phyloP scores from a whole-genome alignment of 2,888 invertebrate species.

The Macrosiphum euphorbiae region DNA sequence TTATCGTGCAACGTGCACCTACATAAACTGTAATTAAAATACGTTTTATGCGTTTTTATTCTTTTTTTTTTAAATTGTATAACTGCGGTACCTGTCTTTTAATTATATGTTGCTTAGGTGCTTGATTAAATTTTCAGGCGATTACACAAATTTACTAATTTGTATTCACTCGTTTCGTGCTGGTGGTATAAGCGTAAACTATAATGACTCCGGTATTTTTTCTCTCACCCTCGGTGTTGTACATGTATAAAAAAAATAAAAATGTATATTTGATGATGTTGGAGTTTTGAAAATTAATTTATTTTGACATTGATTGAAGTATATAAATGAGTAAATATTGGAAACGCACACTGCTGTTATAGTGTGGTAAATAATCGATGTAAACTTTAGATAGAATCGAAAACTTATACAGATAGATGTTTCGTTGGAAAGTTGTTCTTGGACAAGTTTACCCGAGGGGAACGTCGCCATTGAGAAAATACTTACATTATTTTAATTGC shows the following conservation, averaged over 20 bases:
- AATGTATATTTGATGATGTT: neutral
- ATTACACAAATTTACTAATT: constrained; percentile 23
- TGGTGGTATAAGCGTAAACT: neutral
- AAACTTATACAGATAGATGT: constrained; percentile 30
- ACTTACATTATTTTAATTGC: constrained; percentile 46
- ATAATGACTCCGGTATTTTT: neutral
- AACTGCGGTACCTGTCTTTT: constrained; percentile 4
- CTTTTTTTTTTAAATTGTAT: neutral
- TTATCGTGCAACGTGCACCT: neutral
- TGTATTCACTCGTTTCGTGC: neutral
- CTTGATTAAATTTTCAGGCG: constrained; percentile 15
- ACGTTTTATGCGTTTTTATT: neutral
- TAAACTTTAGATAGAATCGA: constrained; percentile 26
- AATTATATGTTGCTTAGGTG: neutral
- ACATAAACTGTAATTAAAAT: constrained; percentile 15
- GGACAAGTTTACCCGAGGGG: constrained; percentile 33
- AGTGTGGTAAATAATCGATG: neutral
- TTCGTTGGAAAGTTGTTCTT: constrained; percentile 36
- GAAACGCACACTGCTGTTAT: neutral
- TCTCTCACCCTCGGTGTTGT: neutral
- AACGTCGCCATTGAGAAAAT: neutral
- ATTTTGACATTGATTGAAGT: neutral
- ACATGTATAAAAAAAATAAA: neutral
- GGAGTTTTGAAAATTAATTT: neutral
- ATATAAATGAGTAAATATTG: neutral